These are phyloP conservation scores for Heterodera schachtii DNA, from an alignment of 1,140 invertebrate genomes.

Conservation along the genomic window DNA sequence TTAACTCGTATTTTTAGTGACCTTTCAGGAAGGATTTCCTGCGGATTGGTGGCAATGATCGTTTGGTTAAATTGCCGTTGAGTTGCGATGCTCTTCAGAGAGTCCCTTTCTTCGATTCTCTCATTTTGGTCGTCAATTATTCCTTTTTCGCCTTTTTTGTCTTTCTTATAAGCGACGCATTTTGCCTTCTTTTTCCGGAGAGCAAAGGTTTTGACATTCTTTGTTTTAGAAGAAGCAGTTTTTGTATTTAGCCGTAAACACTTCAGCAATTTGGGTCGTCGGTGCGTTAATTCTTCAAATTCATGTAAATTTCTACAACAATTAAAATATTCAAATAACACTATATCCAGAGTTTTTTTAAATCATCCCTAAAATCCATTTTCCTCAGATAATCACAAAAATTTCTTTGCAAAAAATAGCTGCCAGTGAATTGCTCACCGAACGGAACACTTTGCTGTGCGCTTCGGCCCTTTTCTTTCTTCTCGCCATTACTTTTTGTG, in stretches of 20 bases:
- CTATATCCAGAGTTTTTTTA: not conserved
- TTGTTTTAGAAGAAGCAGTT: not conserved
- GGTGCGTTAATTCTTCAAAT: conserved; percentile 37
- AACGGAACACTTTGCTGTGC: conserved; percentile 36
- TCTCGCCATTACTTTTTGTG: conserved; percentile 14
- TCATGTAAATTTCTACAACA: conserved; percentile 27
- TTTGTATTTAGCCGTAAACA: conserved; percentile 26
- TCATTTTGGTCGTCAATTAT: conserved; percentile 38
- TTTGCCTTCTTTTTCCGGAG: conserved; percentile 34
- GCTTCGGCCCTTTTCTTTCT: conserved; percentile 34
- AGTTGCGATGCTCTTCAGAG: conserved; percentile 32
- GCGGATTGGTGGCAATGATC: not conserved
- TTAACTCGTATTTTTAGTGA: not conserved
- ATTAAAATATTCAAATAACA: not conserved
- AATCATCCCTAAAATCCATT: conserved; percentile 1
- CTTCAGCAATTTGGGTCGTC: conserved; percentile 38
- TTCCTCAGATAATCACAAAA: conserved; percentile 17
- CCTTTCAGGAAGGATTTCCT: not conserved
- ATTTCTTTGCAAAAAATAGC: conserved; percentile 30
- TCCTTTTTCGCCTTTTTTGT: conserved; percentile 36
- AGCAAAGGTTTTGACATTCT: conserved; percentile 23
- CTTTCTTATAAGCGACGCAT: conserved; percentile 33
- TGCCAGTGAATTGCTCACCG: conserved; percentile 19
- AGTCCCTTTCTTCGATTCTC: conserved; percentile 35
- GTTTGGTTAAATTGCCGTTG: conserved; percentile 33